These are phyloP conservation scores for Tetranychus truncatus DNA, from an alignment of 2,888 invertebrate genomes.

Conservation along the genomic window DNA sequence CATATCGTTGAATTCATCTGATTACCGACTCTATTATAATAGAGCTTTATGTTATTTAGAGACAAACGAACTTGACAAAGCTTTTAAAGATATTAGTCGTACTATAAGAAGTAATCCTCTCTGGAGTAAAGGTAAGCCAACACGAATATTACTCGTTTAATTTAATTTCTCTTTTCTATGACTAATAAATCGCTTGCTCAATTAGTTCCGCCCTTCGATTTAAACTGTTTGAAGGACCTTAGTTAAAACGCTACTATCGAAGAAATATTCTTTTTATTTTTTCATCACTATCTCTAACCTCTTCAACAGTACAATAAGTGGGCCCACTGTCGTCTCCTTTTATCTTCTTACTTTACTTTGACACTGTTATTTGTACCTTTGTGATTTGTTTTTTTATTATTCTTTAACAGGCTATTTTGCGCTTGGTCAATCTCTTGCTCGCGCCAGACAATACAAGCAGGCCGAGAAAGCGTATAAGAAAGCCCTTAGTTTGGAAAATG, in stretches of 20 bases:
- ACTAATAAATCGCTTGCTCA: neutral
- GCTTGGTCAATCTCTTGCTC: neutral
- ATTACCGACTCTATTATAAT: conserved; percentile 4
- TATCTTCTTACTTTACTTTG: too few relatives aligned
- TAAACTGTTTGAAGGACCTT: too few relatives aligned
- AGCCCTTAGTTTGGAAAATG: neutral
- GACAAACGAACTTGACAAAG: neutral
- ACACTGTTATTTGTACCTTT: neutral
- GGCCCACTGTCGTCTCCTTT: too few relatives aligned
- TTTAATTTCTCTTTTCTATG: neutral
- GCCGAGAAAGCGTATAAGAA: neutral
- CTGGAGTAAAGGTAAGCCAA: neutral
- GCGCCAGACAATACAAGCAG: neutral
- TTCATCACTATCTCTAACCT: too few relatives aligned
- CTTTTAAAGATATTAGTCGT: neutral
- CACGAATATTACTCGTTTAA: neutral
- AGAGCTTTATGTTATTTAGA: neutral
- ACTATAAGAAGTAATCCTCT: neutral
- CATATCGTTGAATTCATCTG: neutral
- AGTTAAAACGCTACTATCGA: too few relatives aligned
- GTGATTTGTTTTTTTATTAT: neutral
- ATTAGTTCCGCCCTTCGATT: too few relatives aligned
- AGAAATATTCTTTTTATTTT: too few relatives aligned
- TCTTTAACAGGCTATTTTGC: neutral
- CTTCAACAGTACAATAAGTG: too few relatives aligned